A percentile compares a stretch with the other conserved stretches of the same genome.
These are phyloP conservation scores for Epizoanthus rinbou DNA, from an alignment of 92 coral and sea anemone species.

Conservation along the genomic window DNA sequence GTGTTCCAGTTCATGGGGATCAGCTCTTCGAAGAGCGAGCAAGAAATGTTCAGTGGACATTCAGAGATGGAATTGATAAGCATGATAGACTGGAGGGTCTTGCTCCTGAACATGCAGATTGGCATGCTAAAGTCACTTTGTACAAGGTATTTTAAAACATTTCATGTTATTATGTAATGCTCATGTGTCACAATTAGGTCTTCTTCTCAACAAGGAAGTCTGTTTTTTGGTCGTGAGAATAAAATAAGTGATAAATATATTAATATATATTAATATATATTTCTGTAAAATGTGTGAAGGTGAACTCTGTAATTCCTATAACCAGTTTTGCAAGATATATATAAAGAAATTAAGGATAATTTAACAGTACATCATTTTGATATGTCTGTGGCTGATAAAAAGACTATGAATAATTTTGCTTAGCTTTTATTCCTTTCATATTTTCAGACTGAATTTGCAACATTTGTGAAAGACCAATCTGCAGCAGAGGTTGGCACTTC, in stretches of 20 bases:
- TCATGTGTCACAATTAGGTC: neutral
- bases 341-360: no score
- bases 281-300: no score
- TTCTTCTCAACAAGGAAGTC: neutral
- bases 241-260: neutral
- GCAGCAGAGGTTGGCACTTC: conserved; percentile 30
- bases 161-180: conserved; percentile 12
- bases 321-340: no score
- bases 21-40: conserved; percentile 36
- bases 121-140: neutral
- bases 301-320: no score
- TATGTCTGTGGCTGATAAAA: neutral
- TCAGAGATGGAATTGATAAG: neutral
- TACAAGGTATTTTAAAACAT: neutral
- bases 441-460: conserved; percentile 27
- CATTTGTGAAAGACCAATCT: conserved; percentile 29
- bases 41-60: neutral
- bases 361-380: neutral
- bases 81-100: conserved; percentile 27
- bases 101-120: conserved; percentile 2
- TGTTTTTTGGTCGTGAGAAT: neutral
- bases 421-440: neutral
- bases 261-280: no score
- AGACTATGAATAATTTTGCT: neutral
- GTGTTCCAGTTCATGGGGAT: conserved; percentile 37